Conservation (phyloP, 2,113 vertebrate genomes). For the Xenopus borealis region DNA sequence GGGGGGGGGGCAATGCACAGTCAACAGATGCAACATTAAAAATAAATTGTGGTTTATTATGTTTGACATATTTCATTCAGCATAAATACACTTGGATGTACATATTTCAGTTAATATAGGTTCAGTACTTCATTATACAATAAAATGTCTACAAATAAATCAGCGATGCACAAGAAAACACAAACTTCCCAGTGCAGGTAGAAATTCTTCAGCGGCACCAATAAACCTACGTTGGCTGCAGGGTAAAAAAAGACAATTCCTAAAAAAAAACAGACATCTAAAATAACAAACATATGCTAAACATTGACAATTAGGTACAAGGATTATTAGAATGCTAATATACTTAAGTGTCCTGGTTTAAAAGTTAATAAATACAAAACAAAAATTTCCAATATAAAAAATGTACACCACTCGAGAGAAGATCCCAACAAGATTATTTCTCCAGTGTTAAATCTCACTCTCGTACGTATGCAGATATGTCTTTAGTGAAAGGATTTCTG, state of each 20-base stretch:
- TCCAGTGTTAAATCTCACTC: slow-evolving; percentile 82
- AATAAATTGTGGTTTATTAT: slow-evolving; percentile 76
- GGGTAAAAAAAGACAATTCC: slow-evolving; percentile 55
- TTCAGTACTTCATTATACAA: slow-evolving; percentile 66
- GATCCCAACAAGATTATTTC: slow-evolving; percentile 45
- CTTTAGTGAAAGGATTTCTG: slow-evolving; percentile 91
- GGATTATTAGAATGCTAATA: slow-evolving; percentile 69
- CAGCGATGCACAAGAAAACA: slow-evolving; percentile 61
- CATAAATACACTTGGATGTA: slow-evolving; percentile 80
- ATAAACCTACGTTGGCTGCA: slow-evolving; percentile 59
- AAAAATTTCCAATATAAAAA: slow-evolving; percentile 76
- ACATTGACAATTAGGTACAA: slow-evolving; percentile 68
- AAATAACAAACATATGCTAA: slow-evolving; percentile 64
- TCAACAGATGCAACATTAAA: slow-evolving; percentile 15
- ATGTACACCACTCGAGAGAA: slow-evolving; percentile 82
- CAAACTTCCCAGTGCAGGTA: slow-evolving; percentile 61
- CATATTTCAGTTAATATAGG: slow-evolving; percentile 75
- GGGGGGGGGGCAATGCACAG: not conserved
- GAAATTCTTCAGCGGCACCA: slow-evolving; percentile 60
- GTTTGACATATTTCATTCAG: slow-evolving; percentile 72
- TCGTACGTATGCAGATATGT: slow-evolving; percentile 95
- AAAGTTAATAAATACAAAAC: slow-evolving; percentile 93
- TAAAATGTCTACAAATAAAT: slow-evolving; percentile 64
- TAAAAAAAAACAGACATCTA: slow-evolving; percentile 54
- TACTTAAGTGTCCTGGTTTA: slow-evolving; percentile 72